A percentile compares a stretch with the other conserved stretches of the same genome.
phyloP scores from a whole-genome alignment of 2,113 vertebrate species.

The Turdus rufiventris region DNA sequence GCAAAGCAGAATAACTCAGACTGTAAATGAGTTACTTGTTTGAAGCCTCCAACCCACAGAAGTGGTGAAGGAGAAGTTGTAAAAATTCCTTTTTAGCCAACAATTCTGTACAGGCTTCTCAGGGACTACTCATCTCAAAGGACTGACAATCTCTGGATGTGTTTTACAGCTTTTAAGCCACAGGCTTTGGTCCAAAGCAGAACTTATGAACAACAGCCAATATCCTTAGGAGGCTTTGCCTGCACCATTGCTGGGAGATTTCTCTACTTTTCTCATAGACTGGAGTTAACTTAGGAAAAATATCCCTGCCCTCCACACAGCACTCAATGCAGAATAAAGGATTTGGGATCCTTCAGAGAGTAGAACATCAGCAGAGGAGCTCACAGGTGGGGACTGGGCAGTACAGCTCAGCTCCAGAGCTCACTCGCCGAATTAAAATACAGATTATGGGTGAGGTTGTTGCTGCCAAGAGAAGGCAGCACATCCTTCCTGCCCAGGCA shows the following conservation, averaged over 20 bases:
- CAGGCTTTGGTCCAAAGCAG: not conserved
- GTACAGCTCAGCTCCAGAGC: not conserved
- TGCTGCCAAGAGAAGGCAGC: not conserved
- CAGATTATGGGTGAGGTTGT: not conserved
- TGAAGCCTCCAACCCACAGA: not conserved
- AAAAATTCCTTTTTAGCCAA: not conserved
- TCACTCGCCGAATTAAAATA: not conserved
- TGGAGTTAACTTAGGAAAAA: not conserved
- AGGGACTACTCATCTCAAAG: not conserved
- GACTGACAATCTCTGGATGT: not conserved
- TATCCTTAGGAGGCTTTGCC: not conserved
- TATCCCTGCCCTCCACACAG: not conserved
- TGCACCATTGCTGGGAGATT: not conserved
- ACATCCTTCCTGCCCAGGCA: not conserved
- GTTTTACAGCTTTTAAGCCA: not conserved
- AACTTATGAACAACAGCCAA: not conserved
- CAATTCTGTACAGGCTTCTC: not conserved
- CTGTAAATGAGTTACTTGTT: not conserved
- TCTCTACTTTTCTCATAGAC: not conserved
- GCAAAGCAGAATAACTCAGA: not conserved
- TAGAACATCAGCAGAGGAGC: not conserved
- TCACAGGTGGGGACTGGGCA: not conserved
- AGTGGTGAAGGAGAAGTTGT: not conserved
- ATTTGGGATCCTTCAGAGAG: not conserved
- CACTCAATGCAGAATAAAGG: not conserved